Base-by-base conservation (phyloP, 2,888 invertebrate genomes). In the Harpalus rubripes region DNA sequence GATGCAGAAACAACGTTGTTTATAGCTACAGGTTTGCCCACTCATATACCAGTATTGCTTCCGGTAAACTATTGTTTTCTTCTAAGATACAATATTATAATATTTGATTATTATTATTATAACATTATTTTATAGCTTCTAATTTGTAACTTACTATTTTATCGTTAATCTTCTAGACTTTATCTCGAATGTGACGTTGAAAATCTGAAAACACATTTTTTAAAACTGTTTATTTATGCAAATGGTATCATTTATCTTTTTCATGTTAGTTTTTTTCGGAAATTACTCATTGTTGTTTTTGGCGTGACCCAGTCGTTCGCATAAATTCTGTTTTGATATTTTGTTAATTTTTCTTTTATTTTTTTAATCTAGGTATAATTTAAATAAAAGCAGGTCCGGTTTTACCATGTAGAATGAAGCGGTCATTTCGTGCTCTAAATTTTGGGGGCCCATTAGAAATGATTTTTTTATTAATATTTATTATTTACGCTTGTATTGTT, bases 51-150 rank as follows among this genome's bases (percentile, higher is more conserved):
- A 26, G 68, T 68, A 52, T 44, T 44, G 72, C 72, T 74, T 74
- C 72, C 72, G 72, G 72, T 74, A 74, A 74, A 74, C 44, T 74
- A 74, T 74, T 74, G 72, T 74, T 74, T 74, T 74, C 18, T 74
- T 74, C 44, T 44, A 39, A 63, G 10, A 7, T 52, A 52, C 44
- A 39, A 15, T 26, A 74, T 74, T 68, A 74, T 41, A 74, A 74
- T 44, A 8, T 39, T 44, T 74, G 72, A 74, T 74, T 74, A 74
- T 74, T 52, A 52, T 74, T 44, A 74, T 74, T 74, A 74, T 44
- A 44, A 18, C 10, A 44, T 74, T 74, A 41, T 74, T 74, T 74
- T 74, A 74, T 74, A 74, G 44, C 72, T 44, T 74, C 12, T 74
- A 74, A 74, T 44, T 41, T 15, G 41, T 74, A 44, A 8, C 18